Evolutionary conservation across 2,888 invertebrate species (phyloP).

Genomic region (Ypsolopha sequella): DNA sequence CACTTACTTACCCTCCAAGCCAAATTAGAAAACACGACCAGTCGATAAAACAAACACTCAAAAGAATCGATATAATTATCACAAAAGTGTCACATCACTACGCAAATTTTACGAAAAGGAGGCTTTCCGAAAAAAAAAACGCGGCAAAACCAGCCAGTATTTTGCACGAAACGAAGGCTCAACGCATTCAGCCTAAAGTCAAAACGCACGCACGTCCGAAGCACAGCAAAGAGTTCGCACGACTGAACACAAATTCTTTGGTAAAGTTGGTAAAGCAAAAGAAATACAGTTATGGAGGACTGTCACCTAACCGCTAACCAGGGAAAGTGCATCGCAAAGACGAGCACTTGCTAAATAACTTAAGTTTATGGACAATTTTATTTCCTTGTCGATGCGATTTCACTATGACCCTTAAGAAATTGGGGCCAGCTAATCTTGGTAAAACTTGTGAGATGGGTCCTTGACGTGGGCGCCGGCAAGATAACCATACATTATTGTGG

Average conservation of each 20-base stretch:
- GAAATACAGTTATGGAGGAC: background rate
- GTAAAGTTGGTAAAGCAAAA: background rate
- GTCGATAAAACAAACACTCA: background rate
- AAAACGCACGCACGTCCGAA: background rate
- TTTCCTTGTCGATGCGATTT: too few species aligned
- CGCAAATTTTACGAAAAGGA: background rate
- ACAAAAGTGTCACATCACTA: background rate
- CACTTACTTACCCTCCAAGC: too few species aligned
- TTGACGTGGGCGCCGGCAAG: too few species aligned
- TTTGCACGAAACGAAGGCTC: background rate
- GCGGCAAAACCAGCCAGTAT: background rate
- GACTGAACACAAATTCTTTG: background rate
- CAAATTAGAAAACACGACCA: too few species aligned
- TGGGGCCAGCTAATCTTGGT: too few species aligned
- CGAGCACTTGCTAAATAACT: too few species aligned
- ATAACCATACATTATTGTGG: too few species aligned
- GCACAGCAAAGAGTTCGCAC: background rate
- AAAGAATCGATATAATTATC: background rate
- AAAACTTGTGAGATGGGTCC: too few species aligned
- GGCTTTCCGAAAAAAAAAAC: too few species aligned
- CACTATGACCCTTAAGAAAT: too few species aligned
- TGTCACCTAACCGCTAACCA: background rate
- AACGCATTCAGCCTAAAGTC: background rate
- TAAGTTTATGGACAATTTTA: too few species aligned
- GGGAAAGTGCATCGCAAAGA: background rate